Evolutionary conservation across 1,140 invertebrate genomes (phyloP), one percentile per base, ranked within the genome.

Genomic region (Scaptomyza montana): DNA sequence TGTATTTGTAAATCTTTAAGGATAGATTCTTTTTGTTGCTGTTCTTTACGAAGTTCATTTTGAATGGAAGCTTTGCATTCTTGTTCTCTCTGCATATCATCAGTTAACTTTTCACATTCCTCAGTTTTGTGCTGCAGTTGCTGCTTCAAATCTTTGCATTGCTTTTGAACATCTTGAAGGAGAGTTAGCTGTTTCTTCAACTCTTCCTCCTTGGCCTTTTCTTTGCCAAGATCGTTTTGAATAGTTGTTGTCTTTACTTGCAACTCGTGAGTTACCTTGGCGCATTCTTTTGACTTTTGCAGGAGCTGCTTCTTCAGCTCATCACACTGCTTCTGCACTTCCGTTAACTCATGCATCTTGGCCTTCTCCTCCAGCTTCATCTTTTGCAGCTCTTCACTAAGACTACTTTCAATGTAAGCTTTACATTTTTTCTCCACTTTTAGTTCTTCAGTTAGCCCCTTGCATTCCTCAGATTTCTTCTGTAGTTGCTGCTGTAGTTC

Each of bases 171-270:
- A 10, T 12, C 10, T 41, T 12, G 7, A 12, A 4, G 39, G 2
- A 41, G 39, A 41, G 9, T 9, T 41, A 9, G 7, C 12, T 12
- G 9, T 10, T 41, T 1, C 3, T 30, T 8, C 4, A 51, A 25
- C 9, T 28, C 43, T 2, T 77, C 51, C 12, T 28, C 6, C 9
- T 13, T 6, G 3, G 9, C 39, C 3, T 41, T 4, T 47, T 41
- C 39, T 41, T 41, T 41, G 39, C 10, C 0, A 12, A 12, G 39
- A n/a, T 39, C 36, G 8, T 4, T 39, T 12, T 39, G 36, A 39
- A 39, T 39, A 9, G 8, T 39, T 0, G 36, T 39, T 5, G 74
- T 0, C n/a, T 50, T 47, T 39, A 76, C 45, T 28, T 43, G n/a
- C 7, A 72, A 13, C 45, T 60, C 7, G 3, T 62, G 8, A 41